Evolutionary conservation across 2,797 vertebrate genomes (phyloP), one percentile per base, ranked within the genome.

Genomic region (Brotula barbata): DNA sequence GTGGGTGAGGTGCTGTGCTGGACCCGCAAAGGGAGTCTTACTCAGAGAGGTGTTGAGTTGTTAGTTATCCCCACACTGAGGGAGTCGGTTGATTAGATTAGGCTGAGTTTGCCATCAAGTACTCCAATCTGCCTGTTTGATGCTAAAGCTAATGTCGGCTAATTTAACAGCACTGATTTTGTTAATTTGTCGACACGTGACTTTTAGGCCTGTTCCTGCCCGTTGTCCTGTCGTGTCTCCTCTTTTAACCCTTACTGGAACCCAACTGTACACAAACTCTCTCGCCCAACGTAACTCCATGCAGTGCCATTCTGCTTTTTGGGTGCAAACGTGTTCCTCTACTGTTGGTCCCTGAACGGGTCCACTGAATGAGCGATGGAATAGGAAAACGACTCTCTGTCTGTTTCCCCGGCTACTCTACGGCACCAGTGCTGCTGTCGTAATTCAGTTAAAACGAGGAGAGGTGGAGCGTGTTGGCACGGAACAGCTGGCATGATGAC

Each of bases 121-220:
- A 6, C 13, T 20, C 34, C 47, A 54, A 7, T 34, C 28, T 53
- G 22, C 41, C 41, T 64, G 46, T 71, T 56, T 33, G 20, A 43
- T 20, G 21, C 2, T 15, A 42, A 41, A 50, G 58, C 53, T 37
- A 53, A 21, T 19, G 31, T 45, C 50, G 64, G 64, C 43, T 60
- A 31, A 45, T 50, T 25, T 55, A 58, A 40, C 41, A 31, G 25
- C 44, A 23, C 34, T 10, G 1, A 56, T 37, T 22, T 41, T 28
- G 14, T 50, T 6, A 28, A 6, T 55, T 68, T 25, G 37, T 58
- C 64, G 49, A 69, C 49, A 51, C 59, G 39, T 47, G 53, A 68
- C 44, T 46, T n/a, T 14, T 48, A 6, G n/a, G n/a, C n/a, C n/a
- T n/a, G n/a, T n/a, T n/a, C n/a, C n/a, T n/a, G n/a, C n/a, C n/a